These are phyloP conservation scores for Phaonia tiefii DNA, from an alignment of 2,888 invertebrate genomes.

Conservation along the genomic window DNA sequence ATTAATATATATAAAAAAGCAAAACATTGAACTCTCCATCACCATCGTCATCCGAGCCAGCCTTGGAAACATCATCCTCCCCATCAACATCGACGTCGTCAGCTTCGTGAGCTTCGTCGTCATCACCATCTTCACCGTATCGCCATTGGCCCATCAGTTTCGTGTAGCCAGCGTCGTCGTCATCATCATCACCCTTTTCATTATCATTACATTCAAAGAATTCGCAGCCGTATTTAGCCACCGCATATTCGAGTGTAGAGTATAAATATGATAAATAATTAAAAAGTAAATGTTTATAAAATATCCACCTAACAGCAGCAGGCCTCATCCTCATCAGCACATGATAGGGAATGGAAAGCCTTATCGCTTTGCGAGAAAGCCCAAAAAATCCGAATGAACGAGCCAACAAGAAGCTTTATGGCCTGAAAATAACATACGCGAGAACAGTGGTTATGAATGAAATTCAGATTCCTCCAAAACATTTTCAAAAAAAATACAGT, in stretches of 20 bases:
- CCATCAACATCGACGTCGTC: conserved; percentile 20
- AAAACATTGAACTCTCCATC: conserved; percentile 57
- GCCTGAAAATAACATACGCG: conserved; percentile 48
- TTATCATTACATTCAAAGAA: conserved; percentile 34
- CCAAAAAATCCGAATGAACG: conserved; percentile 17
- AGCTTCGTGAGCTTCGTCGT: not conserved
- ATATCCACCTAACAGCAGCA: conserved; percentile 48
- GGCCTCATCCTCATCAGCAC: too few relatives aligned
- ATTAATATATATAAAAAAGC: conserved; percentile 1
- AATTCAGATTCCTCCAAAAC: too few relatives aligned
- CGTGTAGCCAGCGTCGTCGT: conserved; percentile 46
- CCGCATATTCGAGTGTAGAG: conserved; percentile 16
- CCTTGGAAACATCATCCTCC: conserved; percentile 61
- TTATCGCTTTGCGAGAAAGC: conserved; percentile 45
- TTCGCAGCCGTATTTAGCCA: conserved; percentile 11
- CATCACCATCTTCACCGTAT: conserved; percentile 13
- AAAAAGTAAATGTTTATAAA: conserved; percentile 67
- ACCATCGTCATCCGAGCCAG: not conserved
- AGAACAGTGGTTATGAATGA: too few relatives aligned
- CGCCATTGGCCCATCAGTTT: not conserved
- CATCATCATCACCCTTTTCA: conserved; percentile 62
- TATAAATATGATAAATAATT: conserved; percentile 63
- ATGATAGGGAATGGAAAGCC: conserved; percentile 27
- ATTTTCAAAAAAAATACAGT: too few relatives aligned
- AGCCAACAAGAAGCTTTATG: conserved; percentile 57